These are phyloP conservation scores for Dasysyrphus tricinctus DNA, from an alignment of 2,888 invertebrate genomes.

Conservation along the genomic window DNA sequence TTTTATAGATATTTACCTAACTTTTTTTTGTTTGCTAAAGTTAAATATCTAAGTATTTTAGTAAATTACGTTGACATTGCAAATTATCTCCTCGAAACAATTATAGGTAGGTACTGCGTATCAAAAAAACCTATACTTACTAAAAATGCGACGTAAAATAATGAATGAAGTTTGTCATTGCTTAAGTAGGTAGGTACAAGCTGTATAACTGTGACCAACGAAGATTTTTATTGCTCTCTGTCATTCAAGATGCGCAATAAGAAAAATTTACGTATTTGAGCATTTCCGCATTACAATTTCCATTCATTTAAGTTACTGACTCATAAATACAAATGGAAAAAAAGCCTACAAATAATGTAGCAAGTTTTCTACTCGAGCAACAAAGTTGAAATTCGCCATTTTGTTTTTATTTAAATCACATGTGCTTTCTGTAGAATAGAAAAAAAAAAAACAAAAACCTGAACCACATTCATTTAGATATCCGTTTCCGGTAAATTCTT, in stretches of 20 bases:
- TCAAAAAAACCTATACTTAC: too few species aligned
- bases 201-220: neutral
- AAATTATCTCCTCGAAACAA: neutral
- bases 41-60: neutral
- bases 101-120: too few species aligned
- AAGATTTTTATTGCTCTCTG: neutral
- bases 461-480: neutral
- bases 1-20: too few species aligned
- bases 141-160: constrained; percentile 24
- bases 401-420: neutral
- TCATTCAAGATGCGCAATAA: constrained; percentile 27
- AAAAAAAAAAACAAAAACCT: neutral
- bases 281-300: constrained; percentile 64
- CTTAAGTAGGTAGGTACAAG: neutral
- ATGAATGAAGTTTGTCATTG: neutral
- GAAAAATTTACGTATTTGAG: constrained; percentile 32
- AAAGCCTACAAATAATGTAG: neutral
- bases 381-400: constrained; percentile 17
- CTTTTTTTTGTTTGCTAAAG: neutral
- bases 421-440: neutral
- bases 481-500: constrained; percentile 61
- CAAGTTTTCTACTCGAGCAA: neutral
- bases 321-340: constrained; percentile 27
- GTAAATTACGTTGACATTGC: neutral
- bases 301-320: constrained; percentile 31